These are phyloP conservation scores for Spinus olivaceus DNA, from an alignment of 2,797 vertebrate species.

Conservation along the genomic window DNA sequence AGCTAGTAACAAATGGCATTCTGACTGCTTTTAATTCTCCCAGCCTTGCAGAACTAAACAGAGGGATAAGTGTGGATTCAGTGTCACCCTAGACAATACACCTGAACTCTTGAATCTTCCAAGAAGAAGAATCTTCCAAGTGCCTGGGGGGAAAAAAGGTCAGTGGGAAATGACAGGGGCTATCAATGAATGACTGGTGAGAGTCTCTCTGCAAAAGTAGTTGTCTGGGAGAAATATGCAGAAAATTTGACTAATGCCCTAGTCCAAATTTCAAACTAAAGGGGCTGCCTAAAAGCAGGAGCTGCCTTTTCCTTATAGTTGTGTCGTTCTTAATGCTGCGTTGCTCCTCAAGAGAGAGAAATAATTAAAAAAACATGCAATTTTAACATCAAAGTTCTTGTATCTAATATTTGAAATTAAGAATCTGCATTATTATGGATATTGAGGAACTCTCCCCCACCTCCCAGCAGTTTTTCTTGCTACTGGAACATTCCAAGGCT, in stretches of 20 bases:
- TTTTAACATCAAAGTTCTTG: background rate
- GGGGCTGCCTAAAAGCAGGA: background rate
- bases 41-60: background rate
- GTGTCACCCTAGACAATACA: background rate
- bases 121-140: background rate
- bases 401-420: background rate
- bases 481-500: background rate
- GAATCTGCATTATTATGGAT: background rate
- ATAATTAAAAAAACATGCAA: background rate
- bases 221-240: background rate
- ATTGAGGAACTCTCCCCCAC: background rate
- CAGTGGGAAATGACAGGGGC: background rate
- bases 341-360: background rate
- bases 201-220: background rate
- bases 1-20: slow-evolving; percentile 1
- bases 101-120: background rate
- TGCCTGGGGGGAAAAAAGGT: background rate
- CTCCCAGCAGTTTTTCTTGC: background rate
- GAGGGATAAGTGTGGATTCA: background rate
- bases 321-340: background rate
- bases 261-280: background rate
- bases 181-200: background rate
- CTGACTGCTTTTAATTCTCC: background rate
- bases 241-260: background rate
- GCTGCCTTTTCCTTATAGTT: background rate